These are phyloP conservation scores for Anthopleura sola DNA, from an alignment of 64 coral and sea anemone genomes.

Conservation along the genomic window DNA sequence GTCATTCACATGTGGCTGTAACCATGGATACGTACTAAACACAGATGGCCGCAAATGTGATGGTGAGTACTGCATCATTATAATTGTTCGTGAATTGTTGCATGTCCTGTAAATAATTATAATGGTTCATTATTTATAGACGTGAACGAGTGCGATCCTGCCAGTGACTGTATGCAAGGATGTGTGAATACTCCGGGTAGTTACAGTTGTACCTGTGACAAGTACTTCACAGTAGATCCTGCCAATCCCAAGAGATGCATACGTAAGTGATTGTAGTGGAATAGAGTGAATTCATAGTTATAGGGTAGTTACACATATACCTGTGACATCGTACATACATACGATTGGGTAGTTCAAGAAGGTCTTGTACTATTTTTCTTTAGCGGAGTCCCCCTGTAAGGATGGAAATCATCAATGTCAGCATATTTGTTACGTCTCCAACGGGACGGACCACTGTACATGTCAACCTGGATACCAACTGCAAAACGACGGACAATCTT, in stretches of 20 bases:
- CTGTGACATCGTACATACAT: no score
- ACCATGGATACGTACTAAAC: constrained; percentile 15
- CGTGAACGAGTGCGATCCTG: constrained; percentile 8
- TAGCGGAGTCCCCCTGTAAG: constrained; percentile 11
- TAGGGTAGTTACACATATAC: constrained; percentile 12
- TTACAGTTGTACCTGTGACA: constrained; percentile 17
- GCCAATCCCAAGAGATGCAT: neutral
- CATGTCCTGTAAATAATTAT: no score
- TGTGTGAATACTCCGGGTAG: constrained; percentile 41
- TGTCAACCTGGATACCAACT: constrained; percentile 21
- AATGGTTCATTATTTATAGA: neutral
- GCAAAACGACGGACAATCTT: neutral
- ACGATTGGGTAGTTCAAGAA: no score
- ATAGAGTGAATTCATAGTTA: constrained; percentile 23
- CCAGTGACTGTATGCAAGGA: constrained; percentile 21
- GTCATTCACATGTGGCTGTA: constrained; percentile 33
- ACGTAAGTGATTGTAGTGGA: constrained; percentile 15
- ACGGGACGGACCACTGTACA: neutral
- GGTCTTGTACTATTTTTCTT: neutral
- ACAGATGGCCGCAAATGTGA: constrained; percentile 11
- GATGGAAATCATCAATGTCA: constrained; percentile 4
- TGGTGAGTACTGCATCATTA: neutral
- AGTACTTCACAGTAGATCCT: constrained; percentile 16
- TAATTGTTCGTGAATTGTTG: neutral
- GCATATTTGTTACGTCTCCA: constrained; percentile 21